Conservation (phyloP, 2,888 invertebrate genomes). For the Gastrophysa polygoni region DNA sequence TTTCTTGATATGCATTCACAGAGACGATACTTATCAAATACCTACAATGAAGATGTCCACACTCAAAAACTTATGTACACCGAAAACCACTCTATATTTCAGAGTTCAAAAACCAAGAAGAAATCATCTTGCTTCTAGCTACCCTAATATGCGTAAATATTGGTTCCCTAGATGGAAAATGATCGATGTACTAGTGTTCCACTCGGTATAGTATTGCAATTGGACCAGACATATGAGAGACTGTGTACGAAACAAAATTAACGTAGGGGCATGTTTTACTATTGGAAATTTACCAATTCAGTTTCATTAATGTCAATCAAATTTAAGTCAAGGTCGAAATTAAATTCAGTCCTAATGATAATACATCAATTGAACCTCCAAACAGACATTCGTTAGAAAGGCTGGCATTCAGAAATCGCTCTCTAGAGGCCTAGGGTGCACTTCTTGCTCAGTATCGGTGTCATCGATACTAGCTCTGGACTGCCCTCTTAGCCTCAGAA, state of each 20-base stretch:
- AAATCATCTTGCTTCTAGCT: too few species aligned
- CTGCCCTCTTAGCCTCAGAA: constrained; percentile 36
- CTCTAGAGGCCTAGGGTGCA: constrained; percentile 41
- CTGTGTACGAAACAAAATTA: constrained; percentile 25
- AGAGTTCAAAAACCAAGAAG: too few species aligned
- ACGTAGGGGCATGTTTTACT: constrained; percentile 29
- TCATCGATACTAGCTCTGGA: constrained; percentile 40
- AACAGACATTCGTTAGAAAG: background rate
- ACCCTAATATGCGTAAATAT: too few species aligned
- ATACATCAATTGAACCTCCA: background rate
- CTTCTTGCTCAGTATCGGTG: constrained; percentile 32
- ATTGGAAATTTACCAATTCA: constrained; percentile 31
- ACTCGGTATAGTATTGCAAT: constrained; percentile 14
- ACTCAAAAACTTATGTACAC: too few species aligned
- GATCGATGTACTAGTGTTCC: too few species aligned
- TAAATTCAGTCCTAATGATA: constrained; percentile 10
- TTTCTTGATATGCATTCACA: too few species aligned
- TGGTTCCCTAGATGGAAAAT: too few species aligned
- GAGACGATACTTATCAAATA: too few species aligned
- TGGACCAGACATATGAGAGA: constrained; percentile 9
- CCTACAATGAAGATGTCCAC: too few species aligned
- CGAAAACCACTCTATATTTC: too few species aligned
- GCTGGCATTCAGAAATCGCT: constrained; percentile 45
- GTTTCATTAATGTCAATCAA: constrained; percentile 29
- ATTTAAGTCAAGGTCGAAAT: constrained; percentile 13